Conservation (phyloP, 1,140 invertebrate genomes). For the Pachypsylla venusta region DNA sequence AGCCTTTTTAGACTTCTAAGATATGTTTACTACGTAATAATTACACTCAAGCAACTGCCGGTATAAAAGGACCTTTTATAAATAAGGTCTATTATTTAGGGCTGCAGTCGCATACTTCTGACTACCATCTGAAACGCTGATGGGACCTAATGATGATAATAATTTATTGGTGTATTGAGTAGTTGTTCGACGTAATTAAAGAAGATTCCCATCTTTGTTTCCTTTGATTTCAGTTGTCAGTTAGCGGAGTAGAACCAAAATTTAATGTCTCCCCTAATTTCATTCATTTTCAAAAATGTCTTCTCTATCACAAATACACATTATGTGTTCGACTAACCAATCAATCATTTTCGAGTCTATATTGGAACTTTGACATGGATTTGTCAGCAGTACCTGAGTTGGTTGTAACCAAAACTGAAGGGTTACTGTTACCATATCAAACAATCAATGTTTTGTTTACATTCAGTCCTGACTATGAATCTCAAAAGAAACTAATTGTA, state of each 20-base stretch:
- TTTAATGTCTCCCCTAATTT: not conserved
- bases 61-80: too few species aligned
- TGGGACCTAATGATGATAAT: too few species aligned
- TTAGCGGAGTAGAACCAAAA: not conserved
- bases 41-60: too few species aligned
- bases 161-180: too few species aligned
- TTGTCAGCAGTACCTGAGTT: not conserved
- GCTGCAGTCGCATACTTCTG: too few species aligned
- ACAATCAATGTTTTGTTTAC: not conserved
- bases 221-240: not conserved
- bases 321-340: not conserved
- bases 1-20: too few species aligned
- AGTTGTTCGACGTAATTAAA: too few species aligned
- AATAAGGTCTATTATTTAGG: too few species aligned
- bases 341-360: not conserved
- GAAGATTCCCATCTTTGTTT: too few species aligned
- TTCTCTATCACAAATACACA: conserved; percentile 2
- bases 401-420: not conserved
- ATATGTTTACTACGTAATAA: too few species aligned
- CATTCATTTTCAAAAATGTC: not conserved
- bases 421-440: not conserved
- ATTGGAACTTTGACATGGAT: not conserved
- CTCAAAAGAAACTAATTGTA: not conserved
- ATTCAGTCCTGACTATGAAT: not conserved
- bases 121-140: too few species aligned